These are phyloP conservation scores for Bacillus rossius DNA, from an alignment of 1,140 invertebrate genomes.

Conservation along the genomic window DNA sequence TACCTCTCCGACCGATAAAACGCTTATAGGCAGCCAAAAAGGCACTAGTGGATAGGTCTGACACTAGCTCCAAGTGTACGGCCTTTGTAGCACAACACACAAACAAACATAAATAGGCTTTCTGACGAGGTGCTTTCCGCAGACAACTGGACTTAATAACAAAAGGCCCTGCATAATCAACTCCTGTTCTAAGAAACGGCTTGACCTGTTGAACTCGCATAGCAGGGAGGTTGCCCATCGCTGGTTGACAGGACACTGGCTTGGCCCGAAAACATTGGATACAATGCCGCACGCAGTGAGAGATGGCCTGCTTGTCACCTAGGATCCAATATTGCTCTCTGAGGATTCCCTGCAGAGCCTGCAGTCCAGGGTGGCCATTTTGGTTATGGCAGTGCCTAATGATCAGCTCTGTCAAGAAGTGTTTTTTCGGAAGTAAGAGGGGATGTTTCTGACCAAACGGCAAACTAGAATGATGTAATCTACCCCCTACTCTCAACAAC, in stretches of 20 bases:
- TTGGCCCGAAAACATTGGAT: slow-evolving; percentile 9
- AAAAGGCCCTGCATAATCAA: slow-evolving; percentile 42
- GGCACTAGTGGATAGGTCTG: slow-evolving; percentile 34
- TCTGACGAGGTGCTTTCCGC: slow-evolving; percentile 25
- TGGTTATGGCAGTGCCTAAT: neutral
- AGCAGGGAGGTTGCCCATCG: slow-evolving; percentile 34
- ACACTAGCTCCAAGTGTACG: slow-evolving; percentile 41
- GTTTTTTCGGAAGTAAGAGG: neutral
- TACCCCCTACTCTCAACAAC: neutral
- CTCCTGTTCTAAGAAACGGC: slow-evolving; percentile 34
- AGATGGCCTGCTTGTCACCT: slow-evolving; percentile 2
- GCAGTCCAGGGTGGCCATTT: neutral
- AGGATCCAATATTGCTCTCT: slow-evolving; percentile 7
- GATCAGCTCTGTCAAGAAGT: neutral
- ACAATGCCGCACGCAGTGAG: slow-evolving; percentile 3
- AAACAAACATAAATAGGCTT: slow-evolving; percentile 41
- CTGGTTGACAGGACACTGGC: neutral
- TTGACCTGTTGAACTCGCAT: slow-evolving; percentile 24
- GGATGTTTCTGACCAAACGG: neutral
- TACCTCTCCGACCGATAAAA: slow-evolving; percentile 38
- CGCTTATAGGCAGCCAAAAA: slow-evolving; percentile 38
- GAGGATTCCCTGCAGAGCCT: neutral
- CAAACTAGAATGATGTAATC: neutral
- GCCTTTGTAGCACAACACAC: slow-evolving; percentile 41
- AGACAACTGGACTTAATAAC: slow-evolving; percentile 26